Percentiles rank a stretch among this genome's conserved stretches.
Conservation (phyloP, 1,140 invertebrate genomes). For the Doryteuthis pealeii region DNA sequence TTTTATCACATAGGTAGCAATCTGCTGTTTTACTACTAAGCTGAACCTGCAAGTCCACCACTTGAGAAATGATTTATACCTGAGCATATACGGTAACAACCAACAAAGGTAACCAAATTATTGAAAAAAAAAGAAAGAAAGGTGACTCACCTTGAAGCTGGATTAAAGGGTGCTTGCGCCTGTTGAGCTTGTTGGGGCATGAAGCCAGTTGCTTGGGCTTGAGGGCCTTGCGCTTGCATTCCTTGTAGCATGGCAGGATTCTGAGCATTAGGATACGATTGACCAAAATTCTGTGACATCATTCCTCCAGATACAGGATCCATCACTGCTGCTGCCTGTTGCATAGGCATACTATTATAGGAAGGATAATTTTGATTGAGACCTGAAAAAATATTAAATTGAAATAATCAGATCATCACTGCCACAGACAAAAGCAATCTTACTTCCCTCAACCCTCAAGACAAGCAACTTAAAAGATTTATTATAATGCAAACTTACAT, state of each 20-base stretch:
- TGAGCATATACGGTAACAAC: too few relatives aligned
- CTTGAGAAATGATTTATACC: too few relatives aligned
- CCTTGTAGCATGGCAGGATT: slow-evolving; percentile 59
- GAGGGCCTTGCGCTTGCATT: slow-evolving; percentile 38
- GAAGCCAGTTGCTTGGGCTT: slow-evolving; percentile 61
- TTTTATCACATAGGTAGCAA: too few relatives aligned
- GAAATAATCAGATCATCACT: neutral
- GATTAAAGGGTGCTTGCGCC: slow-evolving; percentile 23
- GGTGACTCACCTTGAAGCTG: neutral
- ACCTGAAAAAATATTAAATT: slow-evolving; percentile 1
- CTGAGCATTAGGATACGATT: slow-evolving; percentile 43
- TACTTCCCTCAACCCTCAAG: neutral
- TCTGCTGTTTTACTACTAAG: too few relatives aligned
- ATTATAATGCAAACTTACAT: too few relatives aligned
- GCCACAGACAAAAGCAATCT: neutral
- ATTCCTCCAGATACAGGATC: slow-evolving; percentile 43
- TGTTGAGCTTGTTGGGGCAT: slow-evolving; percentile 57
- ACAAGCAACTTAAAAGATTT: too few relatives aligned
- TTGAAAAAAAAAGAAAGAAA: too few relatives aligned
- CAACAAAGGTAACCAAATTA: too few relatives aligned
- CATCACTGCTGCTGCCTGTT: slow-evolving; percentile 37
- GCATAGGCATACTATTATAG: slow-evolving; percentile 30
- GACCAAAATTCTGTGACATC: slow-evolving; percentile 47
- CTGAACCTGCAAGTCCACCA: too few relatives aligned
- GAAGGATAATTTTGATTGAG: slow-evolving; percentile 23